phyloP scores from a whole-genome alignment of 2,888 invertebrate genomes.

The Ligdia adustata region DNA sequence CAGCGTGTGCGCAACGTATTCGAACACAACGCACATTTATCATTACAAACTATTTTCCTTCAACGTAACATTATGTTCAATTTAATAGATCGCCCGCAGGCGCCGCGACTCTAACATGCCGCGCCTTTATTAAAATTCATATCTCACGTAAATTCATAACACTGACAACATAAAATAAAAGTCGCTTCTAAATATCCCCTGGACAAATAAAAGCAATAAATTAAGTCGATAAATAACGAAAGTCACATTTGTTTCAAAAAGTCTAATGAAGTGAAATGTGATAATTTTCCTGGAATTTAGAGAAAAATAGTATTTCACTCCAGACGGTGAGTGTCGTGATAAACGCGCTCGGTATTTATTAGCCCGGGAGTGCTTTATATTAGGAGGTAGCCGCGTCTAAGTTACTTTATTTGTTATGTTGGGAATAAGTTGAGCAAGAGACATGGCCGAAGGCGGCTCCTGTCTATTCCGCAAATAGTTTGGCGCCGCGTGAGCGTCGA shows the following conservation, averaged over 20 bases:
- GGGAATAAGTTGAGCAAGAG: constrained; percentile 27
- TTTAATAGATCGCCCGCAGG: constrained; percentile 36
- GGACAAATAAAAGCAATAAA: constrained; percentile 32
- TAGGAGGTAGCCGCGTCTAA: constrained; percentile 3
- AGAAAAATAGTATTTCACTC: constrained; percentile 30
- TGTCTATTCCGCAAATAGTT: constrained; percentile 46
- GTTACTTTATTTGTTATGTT: constrained; percentile 20
- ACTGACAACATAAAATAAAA: constrained; percentile 16
- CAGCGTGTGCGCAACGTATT: constrained; percentile 53
- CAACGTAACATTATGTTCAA: constrained; percentile 32
- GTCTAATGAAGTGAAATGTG: constrained; percentile 32
- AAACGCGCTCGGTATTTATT: constrained; percentile 8
- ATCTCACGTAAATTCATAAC: constrained; percentile 14
- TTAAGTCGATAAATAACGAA: constrained; percentile 31
- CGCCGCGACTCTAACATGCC: constrained; percentile 29
- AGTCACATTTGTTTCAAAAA: constrained; percentile 35
- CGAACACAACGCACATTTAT: constrained; percentile 60
- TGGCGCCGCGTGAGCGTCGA: constrained; percentile 43
- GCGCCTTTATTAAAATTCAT: constrained; percentile 23
- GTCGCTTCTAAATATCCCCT: constrained; percentile 21
- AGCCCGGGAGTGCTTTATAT: constrained; percentile 5
- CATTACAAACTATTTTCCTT: constrained; percentile 61
- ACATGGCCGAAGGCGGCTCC: constrained; percentile 23
- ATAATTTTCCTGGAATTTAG: constrained; percentile 27
- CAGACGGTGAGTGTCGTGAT: constrained; percentile 8